Conservation (phyloP, 2,888 invertebrate species). For the Monoplex corrugatus region DNA sequence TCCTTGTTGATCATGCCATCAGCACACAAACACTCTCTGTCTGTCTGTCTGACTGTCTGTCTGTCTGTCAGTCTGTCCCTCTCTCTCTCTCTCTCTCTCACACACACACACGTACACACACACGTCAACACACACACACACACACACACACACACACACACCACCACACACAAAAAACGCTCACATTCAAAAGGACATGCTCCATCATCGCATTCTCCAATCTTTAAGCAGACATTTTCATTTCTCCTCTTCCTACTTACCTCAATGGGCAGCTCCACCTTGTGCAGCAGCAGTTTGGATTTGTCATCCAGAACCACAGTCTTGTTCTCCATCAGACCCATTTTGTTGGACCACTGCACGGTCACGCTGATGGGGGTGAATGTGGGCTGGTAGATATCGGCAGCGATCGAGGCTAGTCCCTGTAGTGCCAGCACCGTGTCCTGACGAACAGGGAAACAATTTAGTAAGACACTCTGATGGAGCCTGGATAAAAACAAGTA, state of each 20-base stretch:
- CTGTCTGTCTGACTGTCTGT: background rate
- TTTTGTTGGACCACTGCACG: conserved; percentile 61
- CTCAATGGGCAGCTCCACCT: conserved; percentile 66
- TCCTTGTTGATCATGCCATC: background rate
- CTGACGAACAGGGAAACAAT: conserved; percentile 51
- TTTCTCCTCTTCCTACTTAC: background rate
- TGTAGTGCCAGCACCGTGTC: conserved; percentile 81
- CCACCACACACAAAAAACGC: too few species aligned
- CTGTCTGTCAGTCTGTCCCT: background rate
- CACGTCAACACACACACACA: too few species aligned
- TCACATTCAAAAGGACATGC: too few species aligned
- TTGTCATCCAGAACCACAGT: conserved; percentile 67
- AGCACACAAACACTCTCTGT: too few species aligned
- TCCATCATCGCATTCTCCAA: too few species aligned
- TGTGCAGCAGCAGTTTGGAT: conserved; percentile 78
- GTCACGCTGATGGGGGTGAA: conserved; percentile 64
- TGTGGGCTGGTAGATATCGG: conserved; percentile 66
- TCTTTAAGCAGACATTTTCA: too few species aligned
- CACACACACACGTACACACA: too few species aligned
- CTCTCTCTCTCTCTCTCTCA: background rate
- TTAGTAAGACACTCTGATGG: too few species aligned
- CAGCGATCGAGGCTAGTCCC: conserved; percentile 79
- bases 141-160: too few species aligned
- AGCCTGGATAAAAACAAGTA: too few species aligned
- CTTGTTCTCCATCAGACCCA: conserved; percentile 30